Conservation (phyloP, 2,888 invertebrate genomes). For the Perizoma affinitatum region DNA sequence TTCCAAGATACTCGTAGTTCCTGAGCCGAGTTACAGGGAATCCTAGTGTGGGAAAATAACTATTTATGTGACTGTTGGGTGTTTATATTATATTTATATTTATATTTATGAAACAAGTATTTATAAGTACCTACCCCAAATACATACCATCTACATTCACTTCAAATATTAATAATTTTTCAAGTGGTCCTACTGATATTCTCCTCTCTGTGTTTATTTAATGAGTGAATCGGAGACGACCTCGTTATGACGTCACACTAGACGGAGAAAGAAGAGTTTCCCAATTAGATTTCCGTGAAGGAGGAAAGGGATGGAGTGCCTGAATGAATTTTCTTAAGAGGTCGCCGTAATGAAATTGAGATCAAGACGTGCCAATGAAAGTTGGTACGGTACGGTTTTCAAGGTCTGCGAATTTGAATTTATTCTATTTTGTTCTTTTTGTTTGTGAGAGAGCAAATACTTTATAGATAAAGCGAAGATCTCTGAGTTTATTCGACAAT, state of each 20-base stretch:
- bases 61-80: no score
- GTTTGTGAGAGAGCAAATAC: conserved; percentile 27
- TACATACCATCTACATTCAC: no score
- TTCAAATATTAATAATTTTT: not conserved
- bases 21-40: no score
- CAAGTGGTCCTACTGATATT: conserved; percentile 19
- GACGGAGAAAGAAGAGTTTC: conserved; percentile 53
- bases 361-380: conserved; percentile 56
- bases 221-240: conserved; percentile 79
- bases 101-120: no score
- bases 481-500: no score
- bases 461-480: no score
- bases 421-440: conserved; percentile 17
- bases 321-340: conserved; percentile 78
- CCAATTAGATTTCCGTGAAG: conserved; percentile 34
- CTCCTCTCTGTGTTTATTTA: conserved; percentile 77
- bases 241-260: conserved; percentile 79
- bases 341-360: conserved; percentile 63
- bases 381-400: conserved; percentile 19
- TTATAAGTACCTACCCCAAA: no score
- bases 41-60: no score
- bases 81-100: no score
- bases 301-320: conserved; percentile 52
- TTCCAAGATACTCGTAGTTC: no score
- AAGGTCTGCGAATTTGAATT: conserved; percentile 24